Base-by-base conservation (phyloP, 1,140 invertebrate species). In the Achatina immaculata region DNA sequence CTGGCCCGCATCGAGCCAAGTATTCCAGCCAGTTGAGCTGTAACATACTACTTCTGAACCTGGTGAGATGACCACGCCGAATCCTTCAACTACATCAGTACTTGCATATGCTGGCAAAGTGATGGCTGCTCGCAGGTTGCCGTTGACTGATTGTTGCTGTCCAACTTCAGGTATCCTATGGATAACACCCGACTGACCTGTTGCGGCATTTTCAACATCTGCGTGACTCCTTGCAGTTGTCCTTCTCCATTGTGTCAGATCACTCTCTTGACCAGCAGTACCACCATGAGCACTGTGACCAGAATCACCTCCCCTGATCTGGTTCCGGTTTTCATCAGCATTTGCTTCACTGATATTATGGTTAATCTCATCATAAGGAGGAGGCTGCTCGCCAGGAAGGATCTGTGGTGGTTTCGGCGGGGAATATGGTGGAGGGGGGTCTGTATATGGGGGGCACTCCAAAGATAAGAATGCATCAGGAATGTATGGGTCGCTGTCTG, bases 391-490 rank as follows among this genome's bases (percentile, higher is more conserved):
- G 2, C 83, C 84, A 16, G 88, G 86, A 24, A 85, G 62, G 28
- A 84, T 82, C 36, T 85, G 80, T 24, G 85, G 76, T 9, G 88
- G 88, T 84, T 90, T 90, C n/a, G 89, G 89, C 21, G 89, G 87
- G 16, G 89, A 87, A 82, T 91, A 91, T 11, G 90, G 90, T 48
- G 90, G 90, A 42, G 90, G 90, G 0, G 90, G 90, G 65, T 90
- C 89, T 42, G 88, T 86, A 66, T 91, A 91, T 2, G 90, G 88
- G 7, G 89, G 88, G 62, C 86, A 89, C 62, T 88, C 85, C 24
- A 91, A 80, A n/a, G 88, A 87, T 77, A 87, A 82, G 74, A 89
- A 86, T 48, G 75, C 71, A 51, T 90, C 88, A 0, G 86, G 86
- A 34, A 87, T 83, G 65, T 86, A 86, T 40, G 81, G 85, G 19